Base-by-base conservation (phyloP, 2,113 vertebrate species). In the Egretta garzetta region DNA sequence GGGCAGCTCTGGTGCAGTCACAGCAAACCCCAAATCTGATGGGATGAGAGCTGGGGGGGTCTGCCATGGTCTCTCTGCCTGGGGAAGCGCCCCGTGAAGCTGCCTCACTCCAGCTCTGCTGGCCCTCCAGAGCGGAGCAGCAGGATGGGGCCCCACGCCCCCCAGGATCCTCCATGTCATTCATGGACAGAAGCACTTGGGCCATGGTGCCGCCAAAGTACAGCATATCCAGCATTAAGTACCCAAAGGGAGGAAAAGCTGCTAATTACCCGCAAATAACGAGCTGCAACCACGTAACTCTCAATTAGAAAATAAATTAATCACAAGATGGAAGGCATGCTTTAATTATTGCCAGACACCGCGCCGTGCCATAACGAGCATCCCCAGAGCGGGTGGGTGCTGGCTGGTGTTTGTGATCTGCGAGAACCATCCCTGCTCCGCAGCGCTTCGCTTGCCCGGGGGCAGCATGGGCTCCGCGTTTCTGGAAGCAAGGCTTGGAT, bases 261-360 rank as follows among this genome's bases (percentile, higher is more conserved):
- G 56, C 77, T 91, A 80, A 91, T 93, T 87, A 79, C 62, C 56
- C 90, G 81, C 77, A 50, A 80, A 84, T 60, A 88, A 93, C 83
- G 80, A 80, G 49, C 83, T 87, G 55, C 53, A 90, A 62, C 68
- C 71, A 86, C 15, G 12, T 33, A 60, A 50, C 62, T 63, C 67
- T 89, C 66, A 90, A 87, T 84, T 93, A 72, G 79, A 59, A 75
- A 74, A 80, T 7, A 86, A 91, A 66, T 91, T 74, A 80, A 72
- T 80, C 73, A 63, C 70, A 80, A 59, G 37, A 12, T 19, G 27
- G 85, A 80, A 90, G 72, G 60, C 50, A 59, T 10, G 19, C 71
- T 77, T 90, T 81, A 83, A 79, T 87, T 93, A 93, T 52, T 39
- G 14, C 62, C 30, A 71, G 30, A 63, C 82, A 28, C 37, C 47